Conservation (phyloP, 2,113 vertebrate species). For the Bujurquina vittata region DNA sequence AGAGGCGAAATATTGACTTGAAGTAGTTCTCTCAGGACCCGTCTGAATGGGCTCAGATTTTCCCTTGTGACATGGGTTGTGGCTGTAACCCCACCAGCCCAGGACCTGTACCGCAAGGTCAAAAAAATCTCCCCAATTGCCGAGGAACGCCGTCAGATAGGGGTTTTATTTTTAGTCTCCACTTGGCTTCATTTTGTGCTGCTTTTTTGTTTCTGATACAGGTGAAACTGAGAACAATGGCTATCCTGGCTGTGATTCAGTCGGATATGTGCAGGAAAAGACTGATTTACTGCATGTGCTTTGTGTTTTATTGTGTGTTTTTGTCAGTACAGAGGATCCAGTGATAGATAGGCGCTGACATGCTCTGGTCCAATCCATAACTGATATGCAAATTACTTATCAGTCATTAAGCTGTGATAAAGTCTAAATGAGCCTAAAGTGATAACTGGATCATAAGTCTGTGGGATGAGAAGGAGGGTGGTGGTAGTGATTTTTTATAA, state of each 20-base stretch:
- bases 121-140: constrained; percentile 48
- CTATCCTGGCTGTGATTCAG: constrained; percentile 35
- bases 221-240: constrained; percentile 53
- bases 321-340: constrained; percentile 18
- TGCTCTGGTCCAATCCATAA: constrained; percentile 25
- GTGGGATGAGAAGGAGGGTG: constrained; percentile 22
- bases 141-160: constrained; percentile 30
- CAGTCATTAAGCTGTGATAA: constrained; percentile 47
- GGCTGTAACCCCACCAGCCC: constrained; percentile 58
- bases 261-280: constrained; percentile 5
- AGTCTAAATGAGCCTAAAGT: constrained; percentile 42
- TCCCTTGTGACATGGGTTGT: constrained; percentile 57
- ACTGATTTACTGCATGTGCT: constrained; percentile 23
- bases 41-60: constrained; percentile 23
- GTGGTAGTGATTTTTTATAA: constrained; percentile 7
- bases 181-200: constrained; percentile 34
- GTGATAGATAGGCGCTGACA: neutral
- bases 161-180: constrained; percentile 51
- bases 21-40: constrained; percentile 63
- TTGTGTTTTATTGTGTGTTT: neutral
- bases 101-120: constrained; percentile 80
- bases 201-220: constrained; percentile 23
- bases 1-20: constrained; percentile 42
- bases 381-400: constrained; percentile 53
- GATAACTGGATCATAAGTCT: constrained; percentile 27